Percentiles rank a stretch among this genome's conserved stretches.
Conservation (phyloP, 2,797 vertebrate genomes). For the Tenualosa ilisha region DNA sequence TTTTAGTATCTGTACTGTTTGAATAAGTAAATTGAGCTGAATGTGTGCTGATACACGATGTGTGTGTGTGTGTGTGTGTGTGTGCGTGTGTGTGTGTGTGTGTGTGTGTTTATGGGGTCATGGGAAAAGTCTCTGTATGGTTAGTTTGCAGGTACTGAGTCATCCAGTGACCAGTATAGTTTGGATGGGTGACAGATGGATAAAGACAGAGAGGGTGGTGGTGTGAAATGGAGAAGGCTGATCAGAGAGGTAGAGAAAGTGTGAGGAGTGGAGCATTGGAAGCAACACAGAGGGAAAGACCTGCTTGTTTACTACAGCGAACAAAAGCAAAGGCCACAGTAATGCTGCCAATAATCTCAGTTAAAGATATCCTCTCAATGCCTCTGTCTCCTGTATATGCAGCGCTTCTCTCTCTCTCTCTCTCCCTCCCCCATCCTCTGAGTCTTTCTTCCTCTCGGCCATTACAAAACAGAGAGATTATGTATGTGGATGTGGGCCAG, state of each 20-base stretch:
- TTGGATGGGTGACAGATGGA: background rate
- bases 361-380: slow-evolving; percentile 2
- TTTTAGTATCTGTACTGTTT: background rate
- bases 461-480: background rate
- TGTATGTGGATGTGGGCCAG: background rate
- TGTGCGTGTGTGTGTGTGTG: slow-evolving; percentile 3
- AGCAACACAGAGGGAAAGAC: background rate
- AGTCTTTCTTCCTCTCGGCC: background rate
- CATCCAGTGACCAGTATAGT: background rate
- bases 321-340: background rate
- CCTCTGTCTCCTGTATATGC: background rate
- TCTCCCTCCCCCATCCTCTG: background rate
- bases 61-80: background rate
- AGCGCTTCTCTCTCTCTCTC: background rate
- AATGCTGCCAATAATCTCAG: background rate
- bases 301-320: background rate
- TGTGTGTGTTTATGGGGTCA: slow-evolving; percentile 21
- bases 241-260: background rate
- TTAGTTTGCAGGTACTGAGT: background rate
- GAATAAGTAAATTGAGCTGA: background rate
- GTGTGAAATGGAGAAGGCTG: background rate
- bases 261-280: background rate
- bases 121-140: slow-evolving; percentile 31
- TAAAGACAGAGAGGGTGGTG: background rate
- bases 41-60: background rate